Evolutionary conservation across 2,888 invertebrate species (phyloP), one percentile per base, ranked within the genome.

Genomic region (Sinodicranocentrus sp.): DNA sequence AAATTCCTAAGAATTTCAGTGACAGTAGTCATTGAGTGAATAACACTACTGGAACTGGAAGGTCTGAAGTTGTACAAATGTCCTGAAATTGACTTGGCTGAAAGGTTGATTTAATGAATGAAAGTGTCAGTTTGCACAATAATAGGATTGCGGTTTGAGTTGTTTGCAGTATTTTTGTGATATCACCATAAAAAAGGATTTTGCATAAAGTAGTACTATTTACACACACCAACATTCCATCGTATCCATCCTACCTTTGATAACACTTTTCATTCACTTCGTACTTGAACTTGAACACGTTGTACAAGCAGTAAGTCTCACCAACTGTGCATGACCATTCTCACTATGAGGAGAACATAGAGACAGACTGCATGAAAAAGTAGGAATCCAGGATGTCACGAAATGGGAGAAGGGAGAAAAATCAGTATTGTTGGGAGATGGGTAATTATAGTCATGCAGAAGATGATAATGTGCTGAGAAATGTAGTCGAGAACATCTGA

Each of bases 301-400:
- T 3, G 48, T 48, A n/a, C n/a, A 13, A 5, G n/a, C 17, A 5
- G 5, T 48, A 13, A 10, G 48, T 48, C 48, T 48, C 48, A 10
- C 48, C 3, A 48, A 48, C 48, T 13, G 5, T 39, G 39, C 39
- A 39, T 39, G 13, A 8, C 6, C 6, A 39, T 39, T 39, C 39
- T 39, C 39, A 39, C 39, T n/a, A 39, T 6, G 39, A 39, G 39
- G 8, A 39, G 8, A 39, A 39, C 39, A 39, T 13, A 39, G 8
- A 39, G 13, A 10, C 48, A 48, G 8, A 48, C 48, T 48, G 3
- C 13, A 43, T 10, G 21, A 43, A 73, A 75, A 75, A 48, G 48
- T 48, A 72, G 73, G 44, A 63, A 75, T 75, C 73, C 73, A 63
- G 73, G 73, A 75, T 75, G 73, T 75, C 73, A 75, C 73, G 73